Conservation (phyloP, 2,797 vertebrate genomes). For the Clamator glandarius region DNA sequence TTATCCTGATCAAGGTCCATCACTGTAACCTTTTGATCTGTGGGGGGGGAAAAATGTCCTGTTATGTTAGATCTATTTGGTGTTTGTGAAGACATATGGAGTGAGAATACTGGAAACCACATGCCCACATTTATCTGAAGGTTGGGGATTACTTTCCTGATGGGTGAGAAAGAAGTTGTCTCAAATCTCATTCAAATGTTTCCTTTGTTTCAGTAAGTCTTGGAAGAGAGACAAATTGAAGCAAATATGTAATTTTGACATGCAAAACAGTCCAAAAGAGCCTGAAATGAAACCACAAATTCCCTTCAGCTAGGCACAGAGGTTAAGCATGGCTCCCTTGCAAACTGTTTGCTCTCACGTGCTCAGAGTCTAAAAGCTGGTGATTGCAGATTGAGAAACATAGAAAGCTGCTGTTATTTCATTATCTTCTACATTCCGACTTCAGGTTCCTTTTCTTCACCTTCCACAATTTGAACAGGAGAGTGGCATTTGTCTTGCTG, state of each 20-base stretch:
- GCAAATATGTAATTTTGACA: slow-evolving; percentile 57
- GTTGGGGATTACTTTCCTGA: slow-evolving; percentile 57
- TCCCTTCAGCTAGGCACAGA: slow-evolving; percentile 15
- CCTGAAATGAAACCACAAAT: slow-evolving; percentile 34
- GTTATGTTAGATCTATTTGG: slow-evolving; percentile 60
- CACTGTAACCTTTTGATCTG: slow-evolving; percentile 28
- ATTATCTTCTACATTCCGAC: not conserved
- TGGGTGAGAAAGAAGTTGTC: slow-evolving; percentile 56
- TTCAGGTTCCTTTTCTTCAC: not conserved
- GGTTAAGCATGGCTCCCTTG: not conserved
- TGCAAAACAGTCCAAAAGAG: slow-evolving; percentile 32
- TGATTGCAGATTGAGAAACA: not conserved
- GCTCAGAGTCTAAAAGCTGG: not conserved
- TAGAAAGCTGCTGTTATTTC: not conserved
- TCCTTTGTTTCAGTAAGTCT: slow-evolving; percentile 66
- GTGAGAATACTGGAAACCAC: slow-evolving; percentile 52
- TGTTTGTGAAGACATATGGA: slow-evolving; percentile 58
- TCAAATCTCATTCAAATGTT: slow-evolving; percentile 57
- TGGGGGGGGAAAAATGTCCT: not conserved
- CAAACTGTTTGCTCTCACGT: not conserved
- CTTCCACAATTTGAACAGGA: not conserved
- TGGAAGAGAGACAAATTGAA: slow-evolving; percentile 52
- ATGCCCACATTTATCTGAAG: slow-evolving; percentile 52
- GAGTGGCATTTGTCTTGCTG: not conserved
- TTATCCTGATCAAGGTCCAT: slow-evolving; percentile 17